Evolutionary conservation across 2,797 vertebrate species (phyloP), one percentile per base, ranked within the genome.

Genomic region (Helostoma temminkii): DNA sequence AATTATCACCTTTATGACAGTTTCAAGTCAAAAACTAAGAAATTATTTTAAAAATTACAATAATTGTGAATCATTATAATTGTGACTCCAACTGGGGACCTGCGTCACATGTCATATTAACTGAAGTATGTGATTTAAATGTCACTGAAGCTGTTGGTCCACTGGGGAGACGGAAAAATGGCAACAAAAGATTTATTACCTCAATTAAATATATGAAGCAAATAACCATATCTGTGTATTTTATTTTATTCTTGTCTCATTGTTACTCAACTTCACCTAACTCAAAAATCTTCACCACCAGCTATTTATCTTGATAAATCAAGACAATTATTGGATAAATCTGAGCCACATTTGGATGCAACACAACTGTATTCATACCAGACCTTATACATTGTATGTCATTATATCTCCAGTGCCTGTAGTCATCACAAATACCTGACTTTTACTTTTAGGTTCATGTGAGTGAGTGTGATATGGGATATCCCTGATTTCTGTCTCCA

Each of bases 391-490:
- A 26, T 43, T 16, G 26, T 16, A 14, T 41, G 30, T 41, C 39
- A 12, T 18, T 36, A 16, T 42, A 11, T 49, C 9, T 8, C 19
- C 22, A 32, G 6, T 39, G 25, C 32, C 63, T 42, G 21, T 7
- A 7, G 16, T 22, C n/a, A 30, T 26, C 56, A 18, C 45, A 71
- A 56, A 58, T 37, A 36, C n/a, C 34, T 54, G 22, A 30, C 30
- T 30, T 9, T 9, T 30, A n/a, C 43, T 37, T 50, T 69, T 8
- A 36, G 21, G 34, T 16, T 53, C 9, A 21, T 30, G 8, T 2
- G 47, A 48, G 59, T 36, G 41, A 54, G 64, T 45, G 6, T n/a
- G 59, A 76, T 54, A 57, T 34, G 4, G 3, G 58, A 70, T 74
- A 69, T 62, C 58, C 45, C 41, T 69, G 67, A 69, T 70, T 76